phyloP scores from a whole-genome alignment of 2,888 invertebrate species.

The Pseudolycoriella hygida region DNA sequence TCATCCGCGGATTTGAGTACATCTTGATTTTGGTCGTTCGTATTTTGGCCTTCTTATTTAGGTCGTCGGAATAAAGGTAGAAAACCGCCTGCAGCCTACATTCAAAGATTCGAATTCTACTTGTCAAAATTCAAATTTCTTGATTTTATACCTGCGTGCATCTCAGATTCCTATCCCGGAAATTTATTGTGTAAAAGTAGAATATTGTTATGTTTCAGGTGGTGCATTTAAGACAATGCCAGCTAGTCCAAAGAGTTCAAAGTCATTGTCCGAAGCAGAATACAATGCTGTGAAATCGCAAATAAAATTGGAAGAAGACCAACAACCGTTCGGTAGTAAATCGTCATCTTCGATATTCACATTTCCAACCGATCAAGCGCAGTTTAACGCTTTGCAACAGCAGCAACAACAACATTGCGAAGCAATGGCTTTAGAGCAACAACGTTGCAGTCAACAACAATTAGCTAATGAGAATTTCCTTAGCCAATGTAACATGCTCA shows the following conservation, averaged over 20 bases:
- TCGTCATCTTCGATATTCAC: not conserved
- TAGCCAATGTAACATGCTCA: not conserved
- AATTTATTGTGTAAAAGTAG: no score
- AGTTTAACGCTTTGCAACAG: not conserved
- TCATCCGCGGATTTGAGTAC: no score
- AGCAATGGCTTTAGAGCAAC: not conserved
- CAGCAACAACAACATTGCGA: not conserved
- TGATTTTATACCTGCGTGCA: no score
- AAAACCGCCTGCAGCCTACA: no score
- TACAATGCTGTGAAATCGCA: slow-evolving; percentile 4
- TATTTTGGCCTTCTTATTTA: no score
- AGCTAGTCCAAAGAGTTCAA: slow-evolving; percentile 33
- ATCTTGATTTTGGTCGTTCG: no score
- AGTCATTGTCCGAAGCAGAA: slow-evolving; percentile 11
- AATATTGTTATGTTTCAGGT: slow-evolving; percentile 35
- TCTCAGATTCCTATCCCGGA: no score
- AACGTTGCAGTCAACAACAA: not conserved
- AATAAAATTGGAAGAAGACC: slow-evolving; percentile 10
- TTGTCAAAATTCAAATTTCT: no score
- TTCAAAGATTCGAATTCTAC: no score
- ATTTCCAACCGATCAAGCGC: slow-evolving; percentile 1
- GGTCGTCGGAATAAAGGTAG: no score
- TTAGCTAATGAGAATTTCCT: slow-evolving; percentile 9
- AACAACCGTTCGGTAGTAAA: slow-evolving; percentile 1
- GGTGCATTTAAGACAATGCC: slow-evolving; percentile 86